These are phyloP conservation scores for Athene cunicularia DNA, from an alignment of 2,113 vertebrate genomes.

Conservation along the genomic window DNA sequence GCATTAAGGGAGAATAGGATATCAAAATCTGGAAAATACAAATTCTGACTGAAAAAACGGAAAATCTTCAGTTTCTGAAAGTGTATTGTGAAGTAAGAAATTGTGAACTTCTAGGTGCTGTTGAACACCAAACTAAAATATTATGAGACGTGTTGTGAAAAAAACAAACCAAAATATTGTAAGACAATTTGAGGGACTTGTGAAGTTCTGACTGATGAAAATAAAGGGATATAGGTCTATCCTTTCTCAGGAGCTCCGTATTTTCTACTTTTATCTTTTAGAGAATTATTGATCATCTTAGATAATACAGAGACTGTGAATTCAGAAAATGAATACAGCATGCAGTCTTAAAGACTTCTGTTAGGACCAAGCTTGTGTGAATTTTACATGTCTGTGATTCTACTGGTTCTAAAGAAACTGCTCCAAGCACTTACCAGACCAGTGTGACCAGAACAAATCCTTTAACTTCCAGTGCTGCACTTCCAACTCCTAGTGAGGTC, in stretches of 20 bases:
- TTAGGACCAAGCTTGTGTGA: neutral
- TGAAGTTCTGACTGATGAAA: neutral
- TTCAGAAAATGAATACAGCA: neutral
- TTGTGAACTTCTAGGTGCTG: neutral
- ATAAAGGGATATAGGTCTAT: neutral
- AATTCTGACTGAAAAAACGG: neutral
- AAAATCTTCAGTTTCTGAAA: neutral
- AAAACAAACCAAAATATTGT: neutral
- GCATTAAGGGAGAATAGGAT: neutral
- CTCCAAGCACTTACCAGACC: neutral
- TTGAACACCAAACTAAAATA: neutral
- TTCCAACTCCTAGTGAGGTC: neutral
- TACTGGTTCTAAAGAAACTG: neutral
- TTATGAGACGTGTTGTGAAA: neutral
- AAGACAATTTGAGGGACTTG: neutral
- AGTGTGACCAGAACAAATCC: neutral
- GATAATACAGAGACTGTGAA: neutral
- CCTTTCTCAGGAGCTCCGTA: neutral
- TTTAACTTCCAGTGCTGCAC: neutral
- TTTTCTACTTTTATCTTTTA: neutral
- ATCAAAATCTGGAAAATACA: neutral
- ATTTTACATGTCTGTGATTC: neutral
- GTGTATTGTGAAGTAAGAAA: neutral
- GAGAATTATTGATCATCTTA: neutral
- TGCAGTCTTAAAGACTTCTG: neutral